These are phyloP conservation scores for Sebastes cheni DNA, from an alignment of 2,797 vertebrate species.

Conservation along the genomic window DNA sequence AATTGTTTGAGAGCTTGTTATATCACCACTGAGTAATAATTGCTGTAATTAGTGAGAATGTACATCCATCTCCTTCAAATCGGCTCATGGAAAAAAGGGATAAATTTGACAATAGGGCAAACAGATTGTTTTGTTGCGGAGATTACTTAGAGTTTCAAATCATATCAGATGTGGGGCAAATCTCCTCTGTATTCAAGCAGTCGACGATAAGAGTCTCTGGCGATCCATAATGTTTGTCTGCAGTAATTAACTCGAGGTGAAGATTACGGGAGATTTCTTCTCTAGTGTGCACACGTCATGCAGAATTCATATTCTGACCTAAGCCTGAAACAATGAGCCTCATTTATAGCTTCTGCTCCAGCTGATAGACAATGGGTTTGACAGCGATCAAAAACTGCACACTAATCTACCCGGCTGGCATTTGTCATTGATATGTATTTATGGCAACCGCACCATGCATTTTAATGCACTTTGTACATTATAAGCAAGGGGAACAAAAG, in stretches of 20 bases:
- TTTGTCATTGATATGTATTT: conserved; percentile 70
- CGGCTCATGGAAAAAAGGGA: conserved; percentile 59
- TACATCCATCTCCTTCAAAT: conserved; percentile 71
- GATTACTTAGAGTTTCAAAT: conserved; percentile 79
- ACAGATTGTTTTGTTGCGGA: conserved; percentile 80
- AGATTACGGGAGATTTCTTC: conserved; percentile 79
- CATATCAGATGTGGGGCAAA: conserved; percentile 77
- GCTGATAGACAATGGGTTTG: conserved; percentile 65
- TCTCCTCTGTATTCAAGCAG: conserved; percentile 70
- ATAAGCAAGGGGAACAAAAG: conserved; percentile 42
- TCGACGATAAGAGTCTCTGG: conserved; percentile 69
- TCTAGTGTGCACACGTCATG: conserved; percentile 70
- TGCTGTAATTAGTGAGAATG: conserved; percentile 77
- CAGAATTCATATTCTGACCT: conserved; percentile 75
- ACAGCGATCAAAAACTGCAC: conserved; percentile 69
- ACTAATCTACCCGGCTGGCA: conserved; percentile 76
- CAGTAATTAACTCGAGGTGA: conserved; percentile 85
- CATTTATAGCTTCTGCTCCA: conserved; percentile 66
- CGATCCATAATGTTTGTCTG: conserved; percentile 76
- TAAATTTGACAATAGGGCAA: conserved; percentile 77
- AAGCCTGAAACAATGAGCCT: conserved; percentile 75
- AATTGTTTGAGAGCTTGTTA: conserved; percentile 78
- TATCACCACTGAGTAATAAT: conserved; percentile 78
- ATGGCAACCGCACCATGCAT: conserved; percentile 46
- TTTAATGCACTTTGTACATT: conserved; percentile 55